phyloP scores from a whole-genome alignment of 2,888 invertebrate genomes.

The Eremobia ochroleuca region DNA sequence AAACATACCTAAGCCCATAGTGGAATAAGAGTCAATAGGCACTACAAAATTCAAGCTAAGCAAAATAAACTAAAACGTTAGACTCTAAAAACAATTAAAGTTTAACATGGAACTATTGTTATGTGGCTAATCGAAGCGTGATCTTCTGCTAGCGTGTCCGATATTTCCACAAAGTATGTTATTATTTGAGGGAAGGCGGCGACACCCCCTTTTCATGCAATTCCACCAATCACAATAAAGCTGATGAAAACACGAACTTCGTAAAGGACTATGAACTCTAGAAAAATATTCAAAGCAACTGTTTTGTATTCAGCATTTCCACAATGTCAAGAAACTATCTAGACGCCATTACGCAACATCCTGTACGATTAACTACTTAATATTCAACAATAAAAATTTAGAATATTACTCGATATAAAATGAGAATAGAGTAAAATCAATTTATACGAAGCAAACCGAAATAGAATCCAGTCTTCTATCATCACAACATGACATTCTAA shows the following conservation, averaged over 20 bases:
- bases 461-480: constrained; percentile 15
- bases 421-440: background rate
- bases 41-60: background rate
- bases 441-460: background rate
- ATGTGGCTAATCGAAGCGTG: constrained; percentile 65
- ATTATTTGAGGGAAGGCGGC: constrained; percentile 61
- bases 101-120: constrained; percentile 54
- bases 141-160: constrained; percentile 64
- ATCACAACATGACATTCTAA: constrained; percentile 27
- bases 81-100: constrained; percentile 29
- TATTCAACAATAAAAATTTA: background rate
- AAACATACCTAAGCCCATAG: background rate
- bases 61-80: constrained; percentile 20
- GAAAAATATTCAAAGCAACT: constrained; percentile 41
- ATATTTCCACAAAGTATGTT: constrained; percentile 63
- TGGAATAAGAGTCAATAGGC: background rate
- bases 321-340: constrained; percentile 15
- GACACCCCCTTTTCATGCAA: constrained; percentile 67
- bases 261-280: constrained; percentile 59
- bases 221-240: constrained; percentile 64
- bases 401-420: background rate
- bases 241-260: constrained; percentile 61
- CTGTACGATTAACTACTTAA: background rate
- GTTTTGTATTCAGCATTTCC: constrained; percentile 24
- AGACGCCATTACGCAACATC: background rate